phyloP scores from a whole-genome alignment of 2,888 invertebrate genomes.

The Polyommatus icarus region DNA sequence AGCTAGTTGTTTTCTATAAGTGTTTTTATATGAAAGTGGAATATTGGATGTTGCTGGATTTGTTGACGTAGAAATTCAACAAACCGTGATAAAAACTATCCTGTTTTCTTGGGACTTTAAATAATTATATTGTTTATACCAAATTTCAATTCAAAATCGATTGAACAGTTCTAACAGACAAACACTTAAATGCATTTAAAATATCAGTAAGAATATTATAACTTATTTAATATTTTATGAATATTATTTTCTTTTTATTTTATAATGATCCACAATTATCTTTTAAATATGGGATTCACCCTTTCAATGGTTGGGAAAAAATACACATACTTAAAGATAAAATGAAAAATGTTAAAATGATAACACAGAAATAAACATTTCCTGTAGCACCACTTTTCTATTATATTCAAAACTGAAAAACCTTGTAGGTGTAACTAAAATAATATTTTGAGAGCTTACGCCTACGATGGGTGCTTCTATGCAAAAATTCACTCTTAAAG shows the following conservation, averaged over 20 bases:
- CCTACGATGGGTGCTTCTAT: background rate
- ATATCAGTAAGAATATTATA: background rate
- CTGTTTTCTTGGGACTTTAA: too few species aligned
- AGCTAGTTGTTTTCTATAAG: background rate
- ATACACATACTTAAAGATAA: background rate
- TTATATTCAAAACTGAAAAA: background rate
- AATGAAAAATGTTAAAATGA: background rate
- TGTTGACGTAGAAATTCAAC: background rate
- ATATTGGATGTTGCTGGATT: background rate
- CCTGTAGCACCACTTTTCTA: background rate
- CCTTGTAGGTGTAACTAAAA: background rate
- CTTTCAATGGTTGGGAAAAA: background rate
- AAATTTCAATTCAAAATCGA: too few species aligned
- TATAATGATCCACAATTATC: background rate
- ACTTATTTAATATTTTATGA: background rate
- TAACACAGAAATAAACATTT: background rate
- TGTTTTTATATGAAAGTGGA: background rate
- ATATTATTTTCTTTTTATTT: background rate
- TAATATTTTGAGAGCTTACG: background rate
- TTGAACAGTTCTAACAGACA: too few species aligned
- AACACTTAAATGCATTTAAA: too few species aligned
- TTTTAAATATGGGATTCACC: background rate
- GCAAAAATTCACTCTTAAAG: constrained; percentile 35
- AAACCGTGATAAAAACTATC: too few species aligned
- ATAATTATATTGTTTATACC: too few species aligned